Conservation (phyloP, 2,113 vertebrate genomes). For the Dendropsophus ebraccatus region DNA sequence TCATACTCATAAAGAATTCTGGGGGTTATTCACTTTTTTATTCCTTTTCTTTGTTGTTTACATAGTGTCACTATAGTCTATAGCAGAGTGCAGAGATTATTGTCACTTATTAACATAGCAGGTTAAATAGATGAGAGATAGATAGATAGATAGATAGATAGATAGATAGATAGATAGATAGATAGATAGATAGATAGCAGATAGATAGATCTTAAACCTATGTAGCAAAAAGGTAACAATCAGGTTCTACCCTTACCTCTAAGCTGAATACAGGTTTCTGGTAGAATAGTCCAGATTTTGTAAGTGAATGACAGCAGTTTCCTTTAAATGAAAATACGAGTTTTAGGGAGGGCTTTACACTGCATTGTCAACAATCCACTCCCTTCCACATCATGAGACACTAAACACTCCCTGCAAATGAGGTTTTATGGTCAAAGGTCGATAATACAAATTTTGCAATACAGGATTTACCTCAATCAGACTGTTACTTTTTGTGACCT, state of each 20-base stretch:
- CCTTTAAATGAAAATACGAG: conserved; percentile 4
- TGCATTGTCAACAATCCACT: neutral
- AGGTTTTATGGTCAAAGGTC: neutral
- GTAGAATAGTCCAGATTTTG: neutral
- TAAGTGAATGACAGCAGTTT: neutral
- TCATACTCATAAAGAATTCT: too few species aligned
- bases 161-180: neutral
- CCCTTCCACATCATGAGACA: neutral
- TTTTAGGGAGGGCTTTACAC: neutral
- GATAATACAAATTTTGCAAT: neutral
- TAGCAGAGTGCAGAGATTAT: too few species aligned
- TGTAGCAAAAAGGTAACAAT: neutral
- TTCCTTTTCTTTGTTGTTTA: too few species aligned
- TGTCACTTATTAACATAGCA: too few species aligned
- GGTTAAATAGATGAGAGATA: too few species aligned
- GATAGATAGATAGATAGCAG: neutral
- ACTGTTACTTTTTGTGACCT: neutral
- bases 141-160: neutral
- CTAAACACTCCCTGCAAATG: neutral
- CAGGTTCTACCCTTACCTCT: neutral
- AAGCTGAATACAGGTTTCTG: neutral
- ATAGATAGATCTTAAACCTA: neutral
- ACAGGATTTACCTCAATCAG: neutral
- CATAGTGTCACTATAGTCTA: too few species aligned
- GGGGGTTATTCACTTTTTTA: too few species aligned